Evolutionary conservation across 2,888 invertebrate species (phyloP).

Genomic region (Poecilobothrus nobilitatus): DNA sequence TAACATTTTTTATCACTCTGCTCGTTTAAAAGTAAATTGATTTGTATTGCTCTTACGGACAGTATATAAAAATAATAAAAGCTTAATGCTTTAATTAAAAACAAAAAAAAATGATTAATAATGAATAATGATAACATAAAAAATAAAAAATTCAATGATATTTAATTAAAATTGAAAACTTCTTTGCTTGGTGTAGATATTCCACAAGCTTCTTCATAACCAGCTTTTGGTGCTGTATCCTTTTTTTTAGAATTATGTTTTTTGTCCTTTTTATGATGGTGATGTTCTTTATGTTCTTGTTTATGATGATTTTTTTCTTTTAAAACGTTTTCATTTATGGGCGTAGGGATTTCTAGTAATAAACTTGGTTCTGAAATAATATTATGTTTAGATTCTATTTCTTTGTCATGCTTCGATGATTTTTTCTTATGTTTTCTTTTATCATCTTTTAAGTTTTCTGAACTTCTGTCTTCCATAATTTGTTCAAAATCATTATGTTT

Average conservation of each 20-base stretch:
- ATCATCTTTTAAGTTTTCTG: conserved; percentile 28
- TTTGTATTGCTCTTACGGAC: too few species aligned
- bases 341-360: conserved; percentile 39
- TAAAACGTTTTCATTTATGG: conserved; percentile 27
- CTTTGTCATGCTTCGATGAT: conserved; percentile 26
- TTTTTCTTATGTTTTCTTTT: conserved; percentile 29
- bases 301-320: conserved; percentile 30
- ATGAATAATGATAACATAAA: too few species aligned
- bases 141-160: not conserved
- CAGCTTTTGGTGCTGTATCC: conserved; percentile 51
- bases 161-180: conserved; percentile 43
- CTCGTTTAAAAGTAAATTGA: too few species aligned
- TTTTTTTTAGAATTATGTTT: conserved; percentile 21
- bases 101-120: too few species aligned
- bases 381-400: conserved; percentile 26
- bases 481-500: conserved; percentile 36
- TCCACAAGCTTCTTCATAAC: conserved; percentile 84
- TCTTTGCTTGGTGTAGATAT: conserved; percentile 89
- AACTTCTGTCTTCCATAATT: conserved; percentile 26
- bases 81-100: too few species aligned
- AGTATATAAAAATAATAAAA: too few species aligned
- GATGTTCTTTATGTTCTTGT: conserved; percentile 37
- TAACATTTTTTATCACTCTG: too few species aligned
- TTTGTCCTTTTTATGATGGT: conserved; percentile 27
- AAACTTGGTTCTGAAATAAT: conserved; percentile 26